Evolutionary conservation across 1,140 invertebrate genomes (phyloP).

Genomic region (Ladona fulva): DNA sequence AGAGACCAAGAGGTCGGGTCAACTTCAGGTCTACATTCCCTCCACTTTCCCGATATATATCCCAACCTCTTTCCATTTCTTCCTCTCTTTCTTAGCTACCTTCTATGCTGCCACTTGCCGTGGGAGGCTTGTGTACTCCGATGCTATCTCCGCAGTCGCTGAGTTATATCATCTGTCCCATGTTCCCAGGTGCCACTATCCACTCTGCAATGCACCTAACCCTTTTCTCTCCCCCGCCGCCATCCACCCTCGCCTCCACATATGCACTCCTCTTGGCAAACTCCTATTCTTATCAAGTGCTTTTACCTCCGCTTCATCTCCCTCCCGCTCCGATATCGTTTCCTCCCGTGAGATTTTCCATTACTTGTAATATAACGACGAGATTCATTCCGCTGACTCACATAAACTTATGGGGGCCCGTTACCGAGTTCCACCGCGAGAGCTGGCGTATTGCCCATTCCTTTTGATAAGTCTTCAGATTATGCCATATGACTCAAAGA

Average conservation of each 20-base stretch:
- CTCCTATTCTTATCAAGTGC: not conserved
- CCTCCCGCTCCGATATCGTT: not conserved
- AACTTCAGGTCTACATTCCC: not conserved
- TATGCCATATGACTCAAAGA: not conserved
- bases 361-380: conserved; percentile 3
- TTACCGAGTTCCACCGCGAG: not conserved
- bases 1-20: too few species aligned
- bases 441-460: not conserved
- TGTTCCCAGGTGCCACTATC: not conserved
- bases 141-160: not conserved
- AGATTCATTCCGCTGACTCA: not conserved
- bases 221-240: not conserved
- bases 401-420: not conserved
- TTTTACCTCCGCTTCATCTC: not conserved
- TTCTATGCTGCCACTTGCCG: not conserved
- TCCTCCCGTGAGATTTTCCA: not conserved
- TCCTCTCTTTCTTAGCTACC: not conserved
- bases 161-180: not conserved
- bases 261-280: not conserved
- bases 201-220: not conserved
- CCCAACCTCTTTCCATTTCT: not conserved
- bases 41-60: not conserved
- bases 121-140: conserved; percentile 1
- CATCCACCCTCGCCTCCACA: not conserved
- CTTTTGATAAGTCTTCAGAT: not conserved